Base-by-base conservation (phyloP, 2,113 vertebrate species). In the Notiomystis cincta region DNA sequence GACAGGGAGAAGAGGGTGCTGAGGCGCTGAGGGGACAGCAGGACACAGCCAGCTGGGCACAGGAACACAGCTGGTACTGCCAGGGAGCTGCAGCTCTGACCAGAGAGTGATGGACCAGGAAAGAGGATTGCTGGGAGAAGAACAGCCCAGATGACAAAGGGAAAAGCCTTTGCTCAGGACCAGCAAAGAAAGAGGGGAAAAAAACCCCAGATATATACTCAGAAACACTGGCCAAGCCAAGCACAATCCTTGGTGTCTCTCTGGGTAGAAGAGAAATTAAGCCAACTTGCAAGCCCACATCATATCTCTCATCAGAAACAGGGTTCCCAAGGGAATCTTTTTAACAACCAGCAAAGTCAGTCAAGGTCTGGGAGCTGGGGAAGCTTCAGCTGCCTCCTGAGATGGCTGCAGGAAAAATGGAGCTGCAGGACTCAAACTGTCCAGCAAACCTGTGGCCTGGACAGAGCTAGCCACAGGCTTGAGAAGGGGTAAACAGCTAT, bases 171-270 rank as follows among this genome's bases (percentile, higher is more conserved):
- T 73, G 30, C 40, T 80, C 40, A 47, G 33, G 35, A 79, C 9
- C 28, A 86, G 50, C 33, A 62, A 58, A 40, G 10, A 60, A 37
- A 76, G 73, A 40, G 6, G 2, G 6, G 3, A 0, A 0, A 10
- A 47, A 47, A 66, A 4, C 0, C 8, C 0, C 22, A 48, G 31
- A 69, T 20, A 78, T 37, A 73, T 6, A 17, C 10, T 13, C 4
- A 58, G 57, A 78, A 67, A 75, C 15, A 42, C 3, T 3, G 3
- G 23, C 16, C 35, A 87, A 58, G 37, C 51, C n/a, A 70, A 71
- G 45, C 35, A 73, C 0, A 2, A 81, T 27, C 9, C 35, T 5
- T 30, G 38, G 2, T n/a, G 23, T 37, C 1, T 66, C 69, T 79
- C 33, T 18, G 13, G 3, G n/a, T 3, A 89, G 67, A 44, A 31